phyloP scores from a whole-genome alignment of 2,113 vertebrate species.

The Anoura caudifer region DNA sequence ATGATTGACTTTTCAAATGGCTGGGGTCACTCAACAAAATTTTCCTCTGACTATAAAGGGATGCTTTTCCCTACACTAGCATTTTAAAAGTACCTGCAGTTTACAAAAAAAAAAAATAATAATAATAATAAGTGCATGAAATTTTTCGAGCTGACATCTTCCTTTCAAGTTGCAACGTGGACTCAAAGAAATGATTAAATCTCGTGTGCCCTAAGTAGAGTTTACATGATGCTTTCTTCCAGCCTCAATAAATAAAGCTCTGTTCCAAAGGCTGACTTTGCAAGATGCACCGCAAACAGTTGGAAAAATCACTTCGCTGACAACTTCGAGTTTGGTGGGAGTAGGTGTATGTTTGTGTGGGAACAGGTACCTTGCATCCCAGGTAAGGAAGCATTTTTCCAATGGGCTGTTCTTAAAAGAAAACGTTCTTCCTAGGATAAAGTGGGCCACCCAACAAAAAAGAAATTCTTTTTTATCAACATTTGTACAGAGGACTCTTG shows the following conservation, averaged over 20 bases:
- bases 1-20: background rate
- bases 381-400: background rate
- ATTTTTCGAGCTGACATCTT: background rate
- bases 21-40: background rate
- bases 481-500: background rate
- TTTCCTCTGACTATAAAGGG: background rate
- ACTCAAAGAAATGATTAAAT: background rate
- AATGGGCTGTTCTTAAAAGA: background rate
- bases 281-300: background rate
- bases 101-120: background rate
- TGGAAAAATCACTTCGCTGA: background rate
- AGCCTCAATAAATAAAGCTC: background rate
- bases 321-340: background rate
- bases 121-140: background rate
- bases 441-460: background rate
- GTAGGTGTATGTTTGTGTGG: fast-evolving
- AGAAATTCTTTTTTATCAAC: background rate
- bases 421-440: background rate
- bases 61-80: background rate
- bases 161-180: background rate
- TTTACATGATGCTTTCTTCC: background rate
- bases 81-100: background rate
- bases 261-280: background rate
- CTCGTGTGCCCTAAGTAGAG: background rate
- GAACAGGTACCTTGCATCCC: background rate